Base-by-base conservation (phyloP, 2,888 invertebrate species). In the Andricus curvator region DNA sequence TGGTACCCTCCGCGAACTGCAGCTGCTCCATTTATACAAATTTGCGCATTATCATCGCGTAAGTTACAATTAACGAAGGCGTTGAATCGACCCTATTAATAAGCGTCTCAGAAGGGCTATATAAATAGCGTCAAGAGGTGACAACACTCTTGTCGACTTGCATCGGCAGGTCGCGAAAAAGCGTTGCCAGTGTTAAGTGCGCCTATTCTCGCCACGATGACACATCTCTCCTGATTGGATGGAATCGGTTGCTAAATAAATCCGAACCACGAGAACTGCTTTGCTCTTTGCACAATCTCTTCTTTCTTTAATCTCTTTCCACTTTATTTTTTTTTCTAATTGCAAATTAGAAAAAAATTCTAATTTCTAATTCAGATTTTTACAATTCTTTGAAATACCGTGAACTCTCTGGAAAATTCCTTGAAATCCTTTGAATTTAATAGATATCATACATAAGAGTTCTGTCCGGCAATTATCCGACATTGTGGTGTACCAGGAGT, bases 201-300 rank as follows among this genome's bases (percentile, higher is more conserved):
- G 89, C 86, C 90, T 90, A 90, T 90, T 90, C 88, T 90, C 85
- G 89, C 87, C 85, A 51, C 84, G 89, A 90, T 90, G 90, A 90
- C 90, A 90, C 89, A 90, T 89, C 88, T 85, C 78, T 82, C 85
- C 87, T 87, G 88, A 89, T 89, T 89, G 84, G 84, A 83, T 82
- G 80, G 83, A 84, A 85, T 85, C 84, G 81, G 68, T 81, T 79
- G 84, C 85, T 83, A 84, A 86, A 86, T 85, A 84, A 85, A 85
- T 81, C 84, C 80, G 80, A 85, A 85, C 68, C 81, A 82, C 81
- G 37, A 60, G 74, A 74, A 74, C 56, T 82, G 80, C 76, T 81
- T 80, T 74, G 79, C 64, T 80, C 82, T 56, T 37, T 48, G 60
- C 67, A 41, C 64, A 64, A 64, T 67, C 17, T 76, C 81, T 67